These are phyloP conservation scores for Ciconia boyciana DNA, from an alignment of 2,113 vertebrate genomes.

Conservation along the genomic window DNA sequence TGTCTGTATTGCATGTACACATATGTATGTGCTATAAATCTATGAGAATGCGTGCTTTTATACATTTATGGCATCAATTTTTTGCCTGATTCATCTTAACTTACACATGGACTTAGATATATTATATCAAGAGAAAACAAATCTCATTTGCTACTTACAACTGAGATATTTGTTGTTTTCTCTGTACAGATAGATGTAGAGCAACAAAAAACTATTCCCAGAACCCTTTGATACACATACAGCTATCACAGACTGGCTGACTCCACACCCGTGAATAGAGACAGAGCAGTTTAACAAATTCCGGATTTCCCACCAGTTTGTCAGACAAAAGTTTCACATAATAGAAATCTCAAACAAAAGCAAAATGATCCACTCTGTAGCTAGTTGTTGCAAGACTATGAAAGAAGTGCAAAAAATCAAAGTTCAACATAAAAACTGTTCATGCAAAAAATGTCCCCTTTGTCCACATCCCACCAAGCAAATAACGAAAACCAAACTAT, in stretches of 20 bases:
- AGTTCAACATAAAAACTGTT: neutral
- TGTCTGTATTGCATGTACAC: neutral
- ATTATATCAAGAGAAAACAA: neutral
- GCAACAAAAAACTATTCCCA: neutral
- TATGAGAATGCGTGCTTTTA: neutral
- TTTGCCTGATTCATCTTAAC: neutral
- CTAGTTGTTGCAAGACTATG: neutral
- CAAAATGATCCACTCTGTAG: neutral
- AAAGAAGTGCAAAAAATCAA: neutral
- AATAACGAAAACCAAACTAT: neutral
- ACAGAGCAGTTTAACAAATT: neutral
- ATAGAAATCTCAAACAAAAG: neutral
- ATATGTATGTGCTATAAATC: neutral
- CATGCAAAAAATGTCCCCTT: neutral
- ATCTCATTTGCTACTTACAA: neutral
- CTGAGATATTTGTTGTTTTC: neutral
- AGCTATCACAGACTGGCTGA: neutral
- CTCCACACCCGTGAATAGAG: neutral
- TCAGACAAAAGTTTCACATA: neutral
- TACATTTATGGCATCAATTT: neutral
- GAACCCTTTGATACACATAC: neutral
- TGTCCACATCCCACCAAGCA: neutral
- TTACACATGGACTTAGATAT: neutral
- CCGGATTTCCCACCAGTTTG: neutral
- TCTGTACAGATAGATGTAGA: neutral